Evolutionary conservation across 2,797 vertebrate species (phyloP), one percentile per base, ranked within the genome.

Genomic region (Hoplostethus atlanticus): DNA sequence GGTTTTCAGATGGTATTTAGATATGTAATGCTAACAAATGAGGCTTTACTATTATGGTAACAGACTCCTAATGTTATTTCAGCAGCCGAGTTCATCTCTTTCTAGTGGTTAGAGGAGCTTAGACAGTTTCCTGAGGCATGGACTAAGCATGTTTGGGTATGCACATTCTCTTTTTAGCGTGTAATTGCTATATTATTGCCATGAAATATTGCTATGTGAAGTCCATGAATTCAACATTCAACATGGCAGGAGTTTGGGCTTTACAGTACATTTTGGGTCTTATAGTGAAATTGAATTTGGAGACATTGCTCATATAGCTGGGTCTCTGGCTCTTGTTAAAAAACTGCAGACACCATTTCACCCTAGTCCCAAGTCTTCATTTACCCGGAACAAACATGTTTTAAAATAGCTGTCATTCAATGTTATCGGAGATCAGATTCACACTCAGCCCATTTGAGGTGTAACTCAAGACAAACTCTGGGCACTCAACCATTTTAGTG

Each of bases 1-100:
- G 85, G 89, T 85, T 91, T 94, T 94, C 87, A 93, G 93, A 94
- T 92, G 81, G 80, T 81, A 87, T 92, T 93, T 89, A 89, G 89
- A 92, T 91, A 92, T 79, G 81, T 85, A 81, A 90, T 72, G 73
- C 76, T 85, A 84, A 91, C 89, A 93, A 91, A 91, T 86, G 86
- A 88, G 84, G 73, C 80, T 83, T 87, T 86, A 77, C 82, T 88
- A 71, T 91, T 88, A 87, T 80, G 86, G 81, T 82, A 89, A 84
- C 83, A 83, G 78, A 71, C 81, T 84, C 80, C 81, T 79, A 77
- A 85, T 92, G 91, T 92, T 89, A 79, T 92, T 91, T 84, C 71
- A 85, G 87, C 82, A 79, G 89, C 89, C 79, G 73, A 77, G 56
- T 79, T 59, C 64, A 65, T 79, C 71, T 81, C 79, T 89, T 88